Base-by-base conservation (phyloP, 2,797 vertebrate genomes). In the Setipinna tenuifilis region DNA sequence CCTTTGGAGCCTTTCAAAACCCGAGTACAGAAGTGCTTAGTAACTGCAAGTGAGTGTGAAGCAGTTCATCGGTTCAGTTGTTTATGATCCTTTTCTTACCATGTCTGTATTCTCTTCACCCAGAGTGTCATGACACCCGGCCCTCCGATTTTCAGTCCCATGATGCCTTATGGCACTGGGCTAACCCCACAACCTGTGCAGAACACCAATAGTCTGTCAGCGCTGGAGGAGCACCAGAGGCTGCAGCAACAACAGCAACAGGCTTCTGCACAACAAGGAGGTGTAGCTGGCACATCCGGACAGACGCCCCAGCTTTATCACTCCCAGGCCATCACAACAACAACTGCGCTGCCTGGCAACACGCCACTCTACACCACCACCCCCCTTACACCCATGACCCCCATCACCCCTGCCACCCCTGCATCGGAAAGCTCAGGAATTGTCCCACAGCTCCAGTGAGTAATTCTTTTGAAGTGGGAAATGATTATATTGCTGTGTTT, bases 131-230 rank as follows among this genome's bases (percentile, higher is more conserved):
- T 99, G 98, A 99, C 98, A 21, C 98, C 98, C 57, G 95, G 95
- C 65, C 95, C 98, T 85, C 96, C 97, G 0, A 96, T 99, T 68
- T 99, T 99, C 88, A 99, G 98, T 94, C 98, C 98, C 0, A 99
- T 99, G 98, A 99, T 99, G 97, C 98, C 98, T 0, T 99, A 99
- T 14, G 98, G 98, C 91, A 98, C 98, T 0, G 98, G 98, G 65
- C 95, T 99, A 87, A 99, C 98, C 0, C 98, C 98, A 0, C 98
- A 99, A 90, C 98, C 98, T 35, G 97, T 99, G 83, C 97, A 97
- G 90, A 98, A 94, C 93, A 97, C 97, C 90, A 99, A 96, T 91
- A 99, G 97, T 83, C 91, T 99, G 82, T 98, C 98, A 23, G 94
- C 99, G 81, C 86, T 99, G 82, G 98, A 99, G 91, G 98, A 99